Evolutionary conservation across 2,113 vertebrate species (phyloP).

Genomic region (Myrmecobius fasciatus): DNA sequence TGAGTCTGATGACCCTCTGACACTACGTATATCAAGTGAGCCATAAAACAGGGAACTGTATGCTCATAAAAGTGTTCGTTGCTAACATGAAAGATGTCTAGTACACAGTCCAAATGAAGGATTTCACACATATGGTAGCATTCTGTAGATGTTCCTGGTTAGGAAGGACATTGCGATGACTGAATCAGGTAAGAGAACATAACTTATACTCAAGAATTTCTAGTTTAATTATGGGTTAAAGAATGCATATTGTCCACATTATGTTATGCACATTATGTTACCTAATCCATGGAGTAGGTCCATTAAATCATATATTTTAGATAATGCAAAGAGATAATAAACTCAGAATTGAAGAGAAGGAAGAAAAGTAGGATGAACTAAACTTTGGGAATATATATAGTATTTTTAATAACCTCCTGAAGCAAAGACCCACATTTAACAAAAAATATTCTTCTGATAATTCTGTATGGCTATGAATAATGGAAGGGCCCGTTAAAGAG

Average conservation of each 20-base stretch:
- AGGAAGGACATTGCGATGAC: background rate
- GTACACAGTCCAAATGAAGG: background rate
- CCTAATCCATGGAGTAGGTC: background rate
- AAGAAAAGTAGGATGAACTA: background rate
- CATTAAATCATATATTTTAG: background rate
- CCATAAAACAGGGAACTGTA: background rate
- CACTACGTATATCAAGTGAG: background rate
- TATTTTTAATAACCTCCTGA: background rate
- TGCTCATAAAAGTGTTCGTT: background rate
- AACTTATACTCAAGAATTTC: background rate
- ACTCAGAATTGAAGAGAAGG: background rate
- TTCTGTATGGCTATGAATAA: background rate
- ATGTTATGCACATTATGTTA: background rate
- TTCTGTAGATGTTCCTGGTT: background rate
- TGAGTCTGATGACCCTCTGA: background rate
- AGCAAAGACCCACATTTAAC: background rate
- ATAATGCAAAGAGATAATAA: background rate
- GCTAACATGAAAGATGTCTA: background rate
- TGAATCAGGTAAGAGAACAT: background rate
- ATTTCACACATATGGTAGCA: background rate
- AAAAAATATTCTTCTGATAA: background rate
- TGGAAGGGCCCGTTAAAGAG: background rate
- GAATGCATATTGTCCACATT: background rate
- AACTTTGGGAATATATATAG: background rate
- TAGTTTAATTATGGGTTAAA: background rate